A percentile compares a stretch with the other conserved stretches of the same genome.
These are phyloP conservation scores for Scalopus aquaticus DNA, from an alignment of 2,113 vertebrate species.

Conservation along the genomic window DNA sequence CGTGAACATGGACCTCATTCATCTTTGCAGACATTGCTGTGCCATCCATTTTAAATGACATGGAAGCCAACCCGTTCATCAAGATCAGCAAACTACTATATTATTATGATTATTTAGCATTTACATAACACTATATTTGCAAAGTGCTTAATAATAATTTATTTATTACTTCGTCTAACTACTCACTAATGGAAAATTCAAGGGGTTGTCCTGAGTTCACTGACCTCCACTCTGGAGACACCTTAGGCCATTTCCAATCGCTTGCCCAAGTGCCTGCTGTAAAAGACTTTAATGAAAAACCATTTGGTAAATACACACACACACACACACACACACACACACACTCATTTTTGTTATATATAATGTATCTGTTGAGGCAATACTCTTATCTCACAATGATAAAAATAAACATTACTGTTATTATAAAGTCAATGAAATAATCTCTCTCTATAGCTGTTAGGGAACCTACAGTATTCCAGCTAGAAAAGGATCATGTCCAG, in stretches of 20 bases:
- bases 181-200: constrained; percentile 71
- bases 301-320: neutral
- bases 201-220: constrained; percentile 60
- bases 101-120: constrained; percentile 75
- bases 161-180: constrained; percentile 71
- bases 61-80: constrained; percentile 44
- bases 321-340: no score
- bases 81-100: constrained; percentile 64
- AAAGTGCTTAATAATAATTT: constrained; percentile 78
- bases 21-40: constrained; percentile 36
- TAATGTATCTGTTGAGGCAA: neutral
- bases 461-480: neutral
- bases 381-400: neutral
- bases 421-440: neutral
- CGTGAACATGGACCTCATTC: neutral
- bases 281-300: constrained; percentile 58
- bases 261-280: neutral
- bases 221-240: constrained; percentile 55
- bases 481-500: neutral
- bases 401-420: neutral
- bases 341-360: neutral
- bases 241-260: constrained; percentile 53
- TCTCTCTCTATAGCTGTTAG: neutral
- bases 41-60: constrained; percentile 73
- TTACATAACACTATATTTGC: constrained; percentile 73